Base-by-base conservation (phyloP, 1,140 invertebrate genomes). In the Bombyx mori region DNA sequence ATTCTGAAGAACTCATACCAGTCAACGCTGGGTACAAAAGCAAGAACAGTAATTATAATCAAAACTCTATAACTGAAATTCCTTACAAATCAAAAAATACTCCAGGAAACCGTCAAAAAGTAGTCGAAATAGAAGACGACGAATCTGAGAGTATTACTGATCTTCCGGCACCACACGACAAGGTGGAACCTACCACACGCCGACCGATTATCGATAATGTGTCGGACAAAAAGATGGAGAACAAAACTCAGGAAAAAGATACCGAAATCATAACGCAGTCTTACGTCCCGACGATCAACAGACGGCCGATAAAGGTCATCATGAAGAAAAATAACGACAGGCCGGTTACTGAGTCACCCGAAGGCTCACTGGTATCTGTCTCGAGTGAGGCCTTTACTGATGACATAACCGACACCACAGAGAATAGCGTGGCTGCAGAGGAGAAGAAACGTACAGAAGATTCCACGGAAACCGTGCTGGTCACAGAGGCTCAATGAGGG, bases 11-110 rank as follows among this genome's bases (percentile, higher is more conserved):
- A 69, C 55, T 86, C 3, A 78, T 86, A 42, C 82, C 78, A 42
- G 82, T 86, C 0, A 86, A 86, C 44, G 62, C 79, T 43, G 79
- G 77, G 3, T 86, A 86, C 52, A 86, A 86, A 51, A 86, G 80
- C 50, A 86, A 85, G 67, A 84, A 84, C 48, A 86, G 70, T 56
- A 85, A 85, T 46, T 76, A 71, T 60, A 86, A 85, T 50, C 61
- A 75, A 6, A 86, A 86, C 47, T 86, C 83, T 22, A 86, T 86
- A 3, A 86, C 83, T 3, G 83, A 86, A 62, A 54, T 76, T 35
- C 79, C 80, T 6, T 57, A 69, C 3, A 85, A 85, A 59, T 78
- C 49, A 45, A 84, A 80, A 62, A 68, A 66, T 56, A 12, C 57
- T 3, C 48, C 62, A 44, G 53, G 62, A 12, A 77, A 57, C 42